Evolutionary conservation across 2,797 vertebrate species (phyloP).

Genomic region (Schizothorax lantsangensis): DNA sequence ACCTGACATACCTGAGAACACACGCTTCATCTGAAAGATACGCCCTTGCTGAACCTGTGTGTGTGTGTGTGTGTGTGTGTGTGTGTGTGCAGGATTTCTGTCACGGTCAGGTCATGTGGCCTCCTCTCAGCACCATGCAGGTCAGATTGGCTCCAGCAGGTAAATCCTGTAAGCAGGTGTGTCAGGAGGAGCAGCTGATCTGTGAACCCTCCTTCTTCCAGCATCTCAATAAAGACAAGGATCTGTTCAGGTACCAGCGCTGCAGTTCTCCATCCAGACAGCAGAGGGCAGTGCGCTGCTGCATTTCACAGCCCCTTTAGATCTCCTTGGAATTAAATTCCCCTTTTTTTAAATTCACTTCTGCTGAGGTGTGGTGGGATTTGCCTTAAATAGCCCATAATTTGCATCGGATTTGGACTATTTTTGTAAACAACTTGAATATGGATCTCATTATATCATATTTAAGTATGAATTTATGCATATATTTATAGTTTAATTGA

Average conservation of each 20-base stretch:
- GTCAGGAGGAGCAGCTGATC: constrained; percentile 96
- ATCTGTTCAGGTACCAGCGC: constrained; percentile 85
- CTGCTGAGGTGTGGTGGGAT: background rate
- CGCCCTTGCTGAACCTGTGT: background rate
- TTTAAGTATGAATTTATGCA: background rate
- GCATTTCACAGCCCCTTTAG: background rate
- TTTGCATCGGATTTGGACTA: background rate
- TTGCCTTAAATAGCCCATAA: background rate
- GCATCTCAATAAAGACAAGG: constrained; percentile 97
- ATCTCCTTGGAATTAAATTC: background rate
- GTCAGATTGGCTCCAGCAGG: constrained; percentile 89
- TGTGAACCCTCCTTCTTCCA: constrained; percentile 99
- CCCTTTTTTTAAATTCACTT: background rate
- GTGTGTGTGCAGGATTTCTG: constrained; percentile 90
- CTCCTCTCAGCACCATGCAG: constrained; percentile 89
- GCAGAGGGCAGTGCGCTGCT: constrained; percentile 25
- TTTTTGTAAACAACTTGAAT: background rate
- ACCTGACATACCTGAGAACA: background rate
- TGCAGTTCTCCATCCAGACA: background rate
- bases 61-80: background rate
- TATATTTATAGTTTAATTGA: too few species aligned
- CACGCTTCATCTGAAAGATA: background rate
- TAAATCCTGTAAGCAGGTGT: constrained; percentile 94
- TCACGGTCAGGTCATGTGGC: constrained; percentile 99
- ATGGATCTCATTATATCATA: background rate